Percentiles rank a stretch among this genome's conserved stretches.
phyloP scores from a whole-genome alignment of 2,113 vertebrate genomes.

The Gymnarchus niloticus region DNA sequence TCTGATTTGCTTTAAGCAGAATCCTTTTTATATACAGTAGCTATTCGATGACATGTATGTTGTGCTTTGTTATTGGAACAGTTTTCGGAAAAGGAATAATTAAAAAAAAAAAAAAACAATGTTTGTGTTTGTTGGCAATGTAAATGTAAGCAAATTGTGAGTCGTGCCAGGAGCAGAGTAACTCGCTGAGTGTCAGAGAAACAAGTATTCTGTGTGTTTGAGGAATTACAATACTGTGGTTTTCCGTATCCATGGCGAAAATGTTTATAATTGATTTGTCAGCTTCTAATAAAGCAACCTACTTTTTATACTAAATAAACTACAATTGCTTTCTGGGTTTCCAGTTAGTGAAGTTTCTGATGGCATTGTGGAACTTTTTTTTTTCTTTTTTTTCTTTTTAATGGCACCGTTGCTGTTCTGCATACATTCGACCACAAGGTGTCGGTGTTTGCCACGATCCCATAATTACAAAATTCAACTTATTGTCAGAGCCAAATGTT shows the following conservation, averaged over 20 bases:
- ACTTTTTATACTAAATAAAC: constrained; percentile 64
- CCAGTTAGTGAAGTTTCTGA: not conserved
- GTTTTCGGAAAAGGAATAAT: not conserved
- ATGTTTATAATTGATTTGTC: constrained; percentile 63
- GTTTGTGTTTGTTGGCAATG: constrained; percentile 47
- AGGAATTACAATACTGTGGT: constrained; percentile 56
- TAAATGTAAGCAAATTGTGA: constrained; percentile 57
- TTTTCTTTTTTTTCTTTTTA: not conserved
- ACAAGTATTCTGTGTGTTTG: constrained; percentile 60
- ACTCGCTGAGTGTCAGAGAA: constrained; percentile 48
- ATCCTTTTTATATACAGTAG: constrained; percentile 21
- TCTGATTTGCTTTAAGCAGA: not conserved
- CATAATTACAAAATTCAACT: not conserved
- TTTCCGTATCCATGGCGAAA: constrained; percentile 49
- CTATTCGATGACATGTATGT: constrained; percentile 18
- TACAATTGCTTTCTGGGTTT: constrained; percentile 49
- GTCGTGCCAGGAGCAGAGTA: constrained; percentile 47
- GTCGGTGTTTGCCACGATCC: not conserved
- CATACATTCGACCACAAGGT: constrained; percentile 3
- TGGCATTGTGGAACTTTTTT: not conserved
- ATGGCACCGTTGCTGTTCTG: not conserved
- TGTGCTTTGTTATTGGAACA: not conserved
- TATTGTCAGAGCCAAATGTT: not conserved
- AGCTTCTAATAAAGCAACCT: constrained; percentile 68
- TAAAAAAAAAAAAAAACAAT: not conserved